A percentile compares a stretch with the other conserved stretches of the same genome.
Evolutionary conservation across 2,888 invertebrate genomes (phyloP).

Genomic region (Antheraea assamensis): DNA sequence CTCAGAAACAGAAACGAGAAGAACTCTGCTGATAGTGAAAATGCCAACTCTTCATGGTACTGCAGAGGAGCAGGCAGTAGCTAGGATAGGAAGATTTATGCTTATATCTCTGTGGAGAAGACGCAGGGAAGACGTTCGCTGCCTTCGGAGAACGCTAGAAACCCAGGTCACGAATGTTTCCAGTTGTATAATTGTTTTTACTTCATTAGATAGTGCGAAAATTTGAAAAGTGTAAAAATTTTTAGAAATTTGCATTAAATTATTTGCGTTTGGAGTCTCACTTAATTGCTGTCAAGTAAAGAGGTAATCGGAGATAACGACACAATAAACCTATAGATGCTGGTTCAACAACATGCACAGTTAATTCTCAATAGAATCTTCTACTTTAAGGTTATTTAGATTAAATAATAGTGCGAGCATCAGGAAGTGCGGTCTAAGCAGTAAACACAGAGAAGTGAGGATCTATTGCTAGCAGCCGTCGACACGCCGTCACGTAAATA

Average conservation of each 20-base stretch:
- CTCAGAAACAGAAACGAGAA: slow-evolving; percentile 21
- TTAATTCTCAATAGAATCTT: neutral
- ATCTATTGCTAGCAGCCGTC: neutral
- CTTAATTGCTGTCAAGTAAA: too few species aligned
- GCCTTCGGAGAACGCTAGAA: slow-evolving; percentile 71
- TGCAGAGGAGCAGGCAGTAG: slow-evolving; percentile 65
- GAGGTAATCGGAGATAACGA: neutral
- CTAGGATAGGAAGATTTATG: slow-evolving; percentile 70
- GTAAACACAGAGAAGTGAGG: neutral
- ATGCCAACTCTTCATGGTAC: slow-evolving; percentile 44
- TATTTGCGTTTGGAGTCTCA: neutral
- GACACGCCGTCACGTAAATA: neutral
- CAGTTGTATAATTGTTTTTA: too few species aligned
- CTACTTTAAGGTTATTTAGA: neutral
- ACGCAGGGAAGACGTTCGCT: slow-evolving; percentile 72
- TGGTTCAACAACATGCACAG: neutral
- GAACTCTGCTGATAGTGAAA: slow-evolving; percentile 34
- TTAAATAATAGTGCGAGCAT: neutral
- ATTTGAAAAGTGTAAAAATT: too few species aligned
- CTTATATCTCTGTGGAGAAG: slow-evolving; percentile 79
- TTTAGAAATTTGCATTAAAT: neutral
- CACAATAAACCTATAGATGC: neutral
- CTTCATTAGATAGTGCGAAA: too few species aligned
- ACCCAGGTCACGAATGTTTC: too few species aligned
- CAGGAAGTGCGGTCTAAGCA: neutral